Base-by-base conservation (phyloP, 2,797 vertebrate genomes). In the Falco naumanni region DNA sequence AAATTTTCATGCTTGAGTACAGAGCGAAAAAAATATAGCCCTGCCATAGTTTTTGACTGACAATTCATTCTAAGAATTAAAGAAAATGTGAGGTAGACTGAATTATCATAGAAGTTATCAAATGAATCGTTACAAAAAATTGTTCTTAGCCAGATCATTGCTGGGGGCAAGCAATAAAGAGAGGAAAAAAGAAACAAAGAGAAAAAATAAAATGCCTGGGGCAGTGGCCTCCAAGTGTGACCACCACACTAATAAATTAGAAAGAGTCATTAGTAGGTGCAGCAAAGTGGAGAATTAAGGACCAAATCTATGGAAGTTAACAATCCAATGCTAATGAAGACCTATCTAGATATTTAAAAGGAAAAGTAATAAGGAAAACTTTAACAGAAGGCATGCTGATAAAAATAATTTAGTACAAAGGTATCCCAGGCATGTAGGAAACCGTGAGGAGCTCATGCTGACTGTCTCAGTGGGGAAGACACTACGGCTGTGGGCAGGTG, bases 281-380 rank as follows among this genome's bases (percentile, higher is more conserved):
- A 96, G 71, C 93, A 93, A 96, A 96, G 87, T 95, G 90, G 81
- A 88, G 95, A 96, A 96, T 93, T 94, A 87, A 93, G 89, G 64
- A 64, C 61, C 43, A 92, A 69, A 87, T 92, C 71, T 87, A 47
- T 89, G 93, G 81, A 94, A 96, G 93, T 75, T 96, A 96, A 96
- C 94, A 95, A 69, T 57, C 84, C 93, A 96, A 47, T 68, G 31
- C 87, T 95, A 97, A 96, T 95, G 89, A 97, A 96, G 68, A 95
- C 72, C 72, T 61, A 90, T 86, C 53, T 61, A 91, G 85, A 86
- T 51, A 79, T 93, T 88, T 92, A 60, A 89, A 92, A 89, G 53
- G 50, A 86, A 92, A 93, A 95, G 61, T 71, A 95, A 84, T 75
- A 95, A 72, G 66, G 76, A 91, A 91, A 91, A 89, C 31, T 95